Base-by-base conservation (phyloP, 2,797 vertebrate species). In the Tragelaphus oryx region DNA sequence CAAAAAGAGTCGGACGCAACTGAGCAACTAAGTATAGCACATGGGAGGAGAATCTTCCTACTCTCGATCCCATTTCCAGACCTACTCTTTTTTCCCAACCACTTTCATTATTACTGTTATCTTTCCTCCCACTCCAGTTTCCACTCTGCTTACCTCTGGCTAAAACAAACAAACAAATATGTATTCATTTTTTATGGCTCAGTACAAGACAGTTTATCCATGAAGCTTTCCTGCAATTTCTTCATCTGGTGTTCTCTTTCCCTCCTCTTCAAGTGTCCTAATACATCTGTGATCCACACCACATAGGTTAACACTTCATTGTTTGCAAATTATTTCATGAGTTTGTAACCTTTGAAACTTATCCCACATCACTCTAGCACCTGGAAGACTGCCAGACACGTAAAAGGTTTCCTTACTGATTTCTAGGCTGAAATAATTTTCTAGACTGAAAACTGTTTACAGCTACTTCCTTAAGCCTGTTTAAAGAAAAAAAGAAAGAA, bases 351-450 rank as follows among this genome's bases (percentile, higher is more conserved):
- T 87, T 89, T 88, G 33, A 60, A 50, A 59, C 7, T 24, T 41
- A 83, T 18, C 17, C 41, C 92, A 2, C 76, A 59, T 83, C 59
- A 30, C 50, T 80, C 17, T 79, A 90, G 75, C 13, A 44, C 28
- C 13, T 93, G 18, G 2, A 37, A 62, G 87, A 79, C 6, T 89
- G 4, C 30, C 62, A 24, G 48, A 90, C 9, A 84, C 14, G 30
- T 80, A 57, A 1, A 17, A 7, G 55, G 2, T 4, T 87, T 93
- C 16, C 26, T 44, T 59, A 33, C 13, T 54, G 24, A 84, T 46
- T 84, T 95, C 91, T 95, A 65, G 46, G 37, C 26, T 85, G 54
- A 87, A 96, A 91, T 37, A 55, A 48, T 75, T 96, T 60, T 76
- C 74, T 48, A 76, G 30, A 74, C 18, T 52, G 80, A 96, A 85